These are phyloP conservation scores for Echinops telfairi DNA, from an alignment of 2,113 vertebrate species.

Conservation along the genomic window DNA sequence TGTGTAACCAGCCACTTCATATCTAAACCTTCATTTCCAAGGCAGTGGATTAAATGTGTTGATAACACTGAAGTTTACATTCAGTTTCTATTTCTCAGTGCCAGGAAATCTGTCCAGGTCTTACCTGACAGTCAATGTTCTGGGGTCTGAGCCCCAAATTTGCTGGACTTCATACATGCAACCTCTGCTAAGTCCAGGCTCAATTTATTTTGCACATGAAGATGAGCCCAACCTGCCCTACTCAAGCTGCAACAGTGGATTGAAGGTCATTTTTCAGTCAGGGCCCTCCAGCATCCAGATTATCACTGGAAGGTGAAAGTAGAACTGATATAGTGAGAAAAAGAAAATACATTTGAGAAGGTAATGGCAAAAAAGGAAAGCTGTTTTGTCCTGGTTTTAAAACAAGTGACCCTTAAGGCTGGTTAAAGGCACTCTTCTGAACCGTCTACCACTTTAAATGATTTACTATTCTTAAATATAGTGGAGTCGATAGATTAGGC, in stretches of 20 bases:
- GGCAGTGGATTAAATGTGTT: conserved; percentile 79
- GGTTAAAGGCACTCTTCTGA: too few relatives aligned
- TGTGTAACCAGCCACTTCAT: conserved; percentile 79
- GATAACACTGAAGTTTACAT: conserved; percentile 81
- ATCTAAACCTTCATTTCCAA: conserved; percentile 79
- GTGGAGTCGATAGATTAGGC: too few relatives aligned
- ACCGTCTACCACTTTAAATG: too few relatives aligned
- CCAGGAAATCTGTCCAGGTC: conserved; percentile 51
- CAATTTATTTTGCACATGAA: conserved; percentile 63
- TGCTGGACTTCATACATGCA: conserved; percentile 47
- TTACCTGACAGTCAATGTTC: too few relatives aligned
- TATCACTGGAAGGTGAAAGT: background rate
- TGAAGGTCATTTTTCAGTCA: conserved; percentile 46
- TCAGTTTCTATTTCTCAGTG: conserved; percentile 82
- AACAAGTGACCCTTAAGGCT: too few relatives aligned
- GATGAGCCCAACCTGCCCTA: conserved; percentile 48
- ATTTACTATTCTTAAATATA: too few relatives aligned
- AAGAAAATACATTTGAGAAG: background rate
- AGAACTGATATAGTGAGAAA: background rate
- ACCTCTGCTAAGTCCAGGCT: conserved; percentile 60
- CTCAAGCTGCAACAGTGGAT: conserved; percentile 36
- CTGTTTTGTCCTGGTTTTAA: background rate
- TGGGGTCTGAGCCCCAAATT: conserved; percentile 47
- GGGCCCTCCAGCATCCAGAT: background rate
- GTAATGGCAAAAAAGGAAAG: background rate